phyloP scores from a whole-genome alignment of 64 coral and sea anemone genomes.

The Stichodactyla mertensii region DNA sequence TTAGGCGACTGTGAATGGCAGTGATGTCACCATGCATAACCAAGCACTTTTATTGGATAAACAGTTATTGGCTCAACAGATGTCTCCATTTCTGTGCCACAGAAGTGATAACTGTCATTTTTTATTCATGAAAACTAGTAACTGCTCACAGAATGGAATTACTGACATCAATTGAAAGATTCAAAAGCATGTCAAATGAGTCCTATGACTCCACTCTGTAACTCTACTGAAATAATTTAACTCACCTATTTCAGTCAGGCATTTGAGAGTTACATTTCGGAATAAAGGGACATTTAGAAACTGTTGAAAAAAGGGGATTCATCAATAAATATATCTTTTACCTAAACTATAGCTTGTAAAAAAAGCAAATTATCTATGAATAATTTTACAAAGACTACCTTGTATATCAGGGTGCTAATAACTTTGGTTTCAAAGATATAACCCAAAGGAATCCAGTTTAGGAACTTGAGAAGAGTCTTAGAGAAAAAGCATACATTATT shows the following conservation, averaged over 20 bases:
- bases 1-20: background rate
- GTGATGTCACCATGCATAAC: background rate
- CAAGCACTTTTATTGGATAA: too few relatives aligned
- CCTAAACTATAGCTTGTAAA: background rate
- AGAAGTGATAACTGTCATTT: too few relatives aligned
- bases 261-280: slow-evolving; percentile 97
- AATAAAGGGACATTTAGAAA: slow-evolving; percentile 99
- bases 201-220: too few relatives aligned
- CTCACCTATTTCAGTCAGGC: slow-evolving; percentile 98
- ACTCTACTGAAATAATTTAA: background rate
- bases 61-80: too few relatives aligned
- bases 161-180: too few relatives aligned
- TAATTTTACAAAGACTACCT: slow-evolving; percentile 47
- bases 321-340: background rate
- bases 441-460: slow-evolving; percentile 99
- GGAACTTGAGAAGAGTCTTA: slow-evolving; percentile 79
- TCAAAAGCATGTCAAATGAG: too few relatives aligned
- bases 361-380: background rate
- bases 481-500: background rate
- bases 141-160: too few relatives aligned
- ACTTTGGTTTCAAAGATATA: slow-evolving; percentile 99
- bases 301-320: slow-evolving; percentile 33
- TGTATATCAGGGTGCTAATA: slow-evolving; percentile 94
- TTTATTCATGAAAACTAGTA: too few relatives aligned
- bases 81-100: too few relatives aligned